phyloP scores from a whole-genome alignment of 2,888 invertebrate species.

The Glaucopsyche alexis region DNA sequence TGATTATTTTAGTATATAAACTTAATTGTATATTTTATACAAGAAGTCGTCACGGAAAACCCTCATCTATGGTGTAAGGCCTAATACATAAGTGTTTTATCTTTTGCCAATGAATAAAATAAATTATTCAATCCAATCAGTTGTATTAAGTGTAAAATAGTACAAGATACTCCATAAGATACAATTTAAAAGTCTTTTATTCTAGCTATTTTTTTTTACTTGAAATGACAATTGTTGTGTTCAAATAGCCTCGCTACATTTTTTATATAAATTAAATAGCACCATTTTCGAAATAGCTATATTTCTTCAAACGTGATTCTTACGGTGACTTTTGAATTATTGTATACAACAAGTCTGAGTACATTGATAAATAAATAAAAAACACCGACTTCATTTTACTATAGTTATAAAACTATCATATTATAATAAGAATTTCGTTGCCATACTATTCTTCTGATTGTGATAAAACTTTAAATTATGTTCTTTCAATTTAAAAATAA shows the following conservation, averaged over 20 bases:
- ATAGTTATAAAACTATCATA: not conserved
- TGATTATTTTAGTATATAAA: conserved; percentile 73
- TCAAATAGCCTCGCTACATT: not conserved
- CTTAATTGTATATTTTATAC: conserved; percentile 68
- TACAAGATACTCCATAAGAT: not conserved
- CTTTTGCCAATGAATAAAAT: not conserved
- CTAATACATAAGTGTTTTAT: conserved; percentile 29
- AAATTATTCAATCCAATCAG: no score
- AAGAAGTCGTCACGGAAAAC: conserved; percentile 59
- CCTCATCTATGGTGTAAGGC: conserved; percentile 69
- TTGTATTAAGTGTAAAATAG: not conserved
- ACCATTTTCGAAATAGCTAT: not conserved
- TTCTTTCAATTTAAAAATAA: not conserved
- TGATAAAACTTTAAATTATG: not conserved
- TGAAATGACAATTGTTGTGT: not conserved
- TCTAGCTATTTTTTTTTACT: not conserved
- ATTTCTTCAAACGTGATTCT: not conserved
- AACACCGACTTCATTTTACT: not conserved
- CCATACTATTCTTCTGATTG: not conserved
- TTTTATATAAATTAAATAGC: not conserved
- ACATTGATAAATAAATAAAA: not conserved
- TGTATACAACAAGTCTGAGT: conserved; percentile 9
- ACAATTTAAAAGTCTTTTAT: not conserved
- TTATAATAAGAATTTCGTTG: conserved; percentile 2
- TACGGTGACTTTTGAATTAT: not conserved